Evolutionary conservation across 2,888 invertebrate species (phyloP).

Genomic region (Mesorhabditis spiculigera): DNA sequence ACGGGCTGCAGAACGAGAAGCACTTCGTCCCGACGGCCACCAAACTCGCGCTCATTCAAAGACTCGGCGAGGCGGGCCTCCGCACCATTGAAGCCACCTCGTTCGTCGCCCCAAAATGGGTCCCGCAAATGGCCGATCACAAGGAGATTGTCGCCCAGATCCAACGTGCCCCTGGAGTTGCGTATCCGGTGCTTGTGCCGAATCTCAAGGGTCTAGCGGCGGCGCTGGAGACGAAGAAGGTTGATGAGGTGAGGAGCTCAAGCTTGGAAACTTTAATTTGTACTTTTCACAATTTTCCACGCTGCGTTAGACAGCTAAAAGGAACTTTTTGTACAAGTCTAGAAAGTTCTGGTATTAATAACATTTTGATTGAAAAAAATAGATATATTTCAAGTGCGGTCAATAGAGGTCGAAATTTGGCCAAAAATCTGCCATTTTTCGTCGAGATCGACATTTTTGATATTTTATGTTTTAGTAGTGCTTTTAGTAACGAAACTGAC

Average conservation of each 20-base stretch:
- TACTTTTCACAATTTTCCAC: no score
- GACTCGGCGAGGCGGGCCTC: slow-evolving; percentile 67
- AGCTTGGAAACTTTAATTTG: neutral
- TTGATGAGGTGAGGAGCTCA: neutral
- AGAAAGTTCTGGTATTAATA: no score
- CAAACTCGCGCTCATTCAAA: slow-evolving; percentile 86
- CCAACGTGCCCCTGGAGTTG: slow-evolving; percentile 65
- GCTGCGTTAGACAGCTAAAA: no score
- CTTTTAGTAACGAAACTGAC: slow-evolving; percentile 1
- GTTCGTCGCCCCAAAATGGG: slow-evolving; percentile 98
- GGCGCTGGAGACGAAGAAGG: neutral
- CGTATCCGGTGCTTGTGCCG: slow-evolving; percentile 88
- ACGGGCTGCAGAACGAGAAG: slow-evolving; percentile 92
- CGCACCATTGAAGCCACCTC: slow-evolving; percentile 83
- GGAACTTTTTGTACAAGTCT: no score
- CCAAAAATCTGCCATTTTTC: slow-evolving; percentile 32
- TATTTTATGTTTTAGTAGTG: neutral
- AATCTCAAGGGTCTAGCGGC: slow-evolving; percentile 76
- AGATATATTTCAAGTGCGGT: no score
- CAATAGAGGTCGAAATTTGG: no score
- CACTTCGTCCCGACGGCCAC: slow-evolving; percentile 76
- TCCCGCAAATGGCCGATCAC: slow-evolving; percentile 95
- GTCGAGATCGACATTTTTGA: neutral
- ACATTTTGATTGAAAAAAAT: no score
- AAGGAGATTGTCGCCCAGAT: slow-evolving; percentile 43